phyloP scores from a whole-genome alignment of 2,888 invertebrate genomes.

The Rhagonycha lutea region DNA sequence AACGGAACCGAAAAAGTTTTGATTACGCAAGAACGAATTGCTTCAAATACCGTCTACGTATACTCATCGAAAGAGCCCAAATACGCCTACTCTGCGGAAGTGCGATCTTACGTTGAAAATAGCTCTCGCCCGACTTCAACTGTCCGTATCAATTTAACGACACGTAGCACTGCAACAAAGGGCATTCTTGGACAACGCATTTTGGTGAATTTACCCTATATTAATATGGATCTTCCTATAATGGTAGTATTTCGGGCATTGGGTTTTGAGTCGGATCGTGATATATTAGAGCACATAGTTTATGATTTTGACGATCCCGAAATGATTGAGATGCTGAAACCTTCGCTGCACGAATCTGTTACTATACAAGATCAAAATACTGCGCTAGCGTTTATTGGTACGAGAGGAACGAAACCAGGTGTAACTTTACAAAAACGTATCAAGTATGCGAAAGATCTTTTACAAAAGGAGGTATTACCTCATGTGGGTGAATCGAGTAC shows the following conservation, averaged over 20 bases:
- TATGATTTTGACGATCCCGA: slow-evolving; percentile 99
- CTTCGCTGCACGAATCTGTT: slow-evolving; percentile 98
- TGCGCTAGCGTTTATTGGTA: slow-evolving; percentile 97
- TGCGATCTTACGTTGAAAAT: slow-evolving; percentile 91
- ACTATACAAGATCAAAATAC: slow-evolving; percentile 99
- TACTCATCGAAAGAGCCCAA: slow-evolving; percentile 99
- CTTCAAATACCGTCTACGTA: slow-evolving; percentile 99
- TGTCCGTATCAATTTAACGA: slow-evolving; percentile 99
- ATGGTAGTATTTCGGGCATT: slow-evolving; percentile 97
- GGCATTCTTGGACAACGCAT: slow-evolving; percentile 91
- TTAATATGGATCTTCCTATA: slow-evolving; percentile 99
- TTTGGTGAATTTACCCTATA: slow-evolving; percentile 96
- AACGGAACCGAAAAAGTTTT: slow-evolving; percentile 94
- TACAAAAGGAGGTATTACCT: slow-evolving; percentile 99
- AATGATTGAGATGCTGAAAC: slow-evolving; percentile 99
- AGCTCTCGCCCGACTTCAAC: slow-evolving; percentile 96
- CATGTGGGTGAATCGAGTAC: slow-evolving; percentile 99
- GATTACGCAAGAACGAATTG: slow-evolving; percentile 99
- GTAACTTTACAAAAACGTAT: slow-evolving; percentile 99
- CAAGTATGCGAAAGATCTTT: slow-evolving; percentile 98
- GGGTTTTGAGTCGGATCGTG: slow-evolving; percentile 97
- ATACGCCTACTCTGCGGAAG: slow-evolving; percentile 98
- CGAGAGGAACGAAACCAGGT: slow-evolving; percentile 95
- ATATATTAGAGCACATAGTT: slow-evolving; percentile 98
- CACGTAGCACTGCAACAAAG: slow-evolving; percentile 71